Evolutionary conservation across 2,888 invertebrate genomes (phyloP), one percentile per base, ranked within the genome.

Genomic region (Mellilla xanthometata): DNA sequence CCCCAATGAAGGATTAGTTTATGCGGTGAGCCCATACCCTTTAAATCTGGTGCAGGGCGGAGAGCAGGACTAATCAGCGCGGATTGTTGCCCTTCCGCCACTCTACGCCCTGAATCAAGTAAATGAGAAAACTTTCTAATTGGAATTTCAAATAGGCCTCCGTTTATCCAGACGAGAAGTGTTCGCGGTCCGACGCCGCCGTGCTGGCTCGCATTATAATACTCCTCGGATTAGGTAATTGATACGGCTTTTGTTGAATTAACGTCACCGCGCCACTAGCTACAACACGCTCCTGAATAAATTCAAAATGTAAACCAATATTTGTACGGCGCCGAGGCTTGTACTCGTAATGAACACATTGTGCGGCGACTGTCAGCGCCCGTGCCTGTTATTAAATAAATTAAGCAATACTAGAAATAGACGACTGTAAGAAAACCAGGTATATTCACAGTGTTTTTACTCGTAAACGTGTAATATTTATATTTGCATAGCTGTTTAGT

Each of bases 51-150:
- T 76, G 76, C 76, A 68, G 76, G 74, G 74, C 60, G 72, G 77
- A 76, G 78, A 79, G 72, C 70, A 79, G 73, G 81, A 73, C 82
- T 85, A 86, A 86, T 88, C 84, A 84, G 81, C 74, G 76, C 72
- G 82, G 82, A 85, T 86, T 85, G 86, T 84, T 82, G 84, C 86
- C 85, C 83, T 81, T 82, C 76, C 79, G 76, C 81, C 72, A 80
- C 80, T 80, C 83, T 68, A 74, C 85, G 76, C 82, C 79, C 83
- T 81, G 83, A 85, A 84, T 87, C 86, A 85, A 82, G 79, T 84
- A 88, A 88, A 88, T 88, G 87, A 87, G 87, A 87, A 88, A 88
- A 88, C 85, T 88, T 88, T 88, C 82, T 87, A 87, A 88, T 88
- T 87, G 88, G 86, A 88, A 87, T 81, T 88, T 88, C 85, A 87